Evolutionary conservation across 2,797 vertebrate genomes (phyloP).

Genomic region (Ctenopoma multispine): DNA sequence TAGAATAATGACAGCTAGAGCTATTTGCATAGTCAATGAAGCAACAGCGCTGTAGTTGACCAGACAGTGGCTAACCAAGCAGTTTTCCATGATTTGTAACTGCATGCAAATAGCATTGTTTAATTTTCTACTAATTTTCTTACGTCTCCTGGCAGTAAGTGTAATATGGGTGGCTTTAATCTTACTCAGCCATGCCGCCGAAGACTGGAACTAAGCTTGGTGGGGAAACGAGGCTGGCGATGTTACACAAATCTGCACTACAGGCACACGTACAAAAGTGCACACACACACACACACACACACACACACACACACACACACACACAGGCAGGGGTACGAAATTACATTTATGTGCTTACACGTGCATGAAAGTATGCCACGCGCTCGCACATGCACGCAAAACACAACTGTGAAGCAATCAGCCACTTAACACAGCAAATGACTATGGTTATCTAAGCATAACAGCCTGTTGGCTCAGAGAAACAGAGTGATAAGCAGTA

Average conservation of each 20-base stretch:
- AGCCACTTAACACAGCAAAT: constrained; percentile 78
- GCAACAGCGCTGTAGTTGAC: constrained; percentile 48
- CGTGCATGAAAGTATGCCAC: constrained; percentile 49
- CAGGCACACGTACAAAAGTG: background rate
- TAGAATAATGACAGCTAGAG: constrained; percentile 54
- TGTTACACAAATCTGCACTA: constrained; percentile 35
- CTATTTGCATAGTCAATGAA: constrained; percentile 68
- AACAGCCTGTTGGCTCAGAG: constrained; percentile 76
- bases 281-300: constrained; percentile 11
- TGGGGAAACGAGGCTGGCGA: constrained; percentile 23
- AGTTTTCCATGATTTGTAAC: constrained; percentile 58
- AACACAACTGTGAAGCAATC: constrained; percentile 63
- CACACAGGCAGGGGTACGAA: constrained; percentile 27
- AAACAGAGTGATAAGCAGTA: constrained; percentile 67
- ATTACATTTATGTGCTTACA: constrained; percentile 47
- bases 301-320: constrained; percentile 5
- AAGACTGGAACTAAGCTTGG: constrained; percentile 55
- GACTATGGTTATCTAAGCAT: constrained; percentile 78
- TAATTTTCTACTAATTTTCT: constrained; percentile 75
- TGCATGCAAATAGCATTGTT: constrained; percentile 77
- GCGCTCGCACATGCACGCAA: constrained; percentile 20
- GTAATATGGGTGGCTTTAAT: constrained; percentile 74
- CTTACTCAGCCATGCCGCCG: constrained; percentile 62
- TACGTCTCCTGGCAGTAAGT: constrained; percentile 60
- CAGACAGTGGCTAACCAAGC: constrained; percentile 57